Base-by-base conservation (phyloP, 2,888 invertebrate genomes). In the Allolobophora icterica region DNA sequence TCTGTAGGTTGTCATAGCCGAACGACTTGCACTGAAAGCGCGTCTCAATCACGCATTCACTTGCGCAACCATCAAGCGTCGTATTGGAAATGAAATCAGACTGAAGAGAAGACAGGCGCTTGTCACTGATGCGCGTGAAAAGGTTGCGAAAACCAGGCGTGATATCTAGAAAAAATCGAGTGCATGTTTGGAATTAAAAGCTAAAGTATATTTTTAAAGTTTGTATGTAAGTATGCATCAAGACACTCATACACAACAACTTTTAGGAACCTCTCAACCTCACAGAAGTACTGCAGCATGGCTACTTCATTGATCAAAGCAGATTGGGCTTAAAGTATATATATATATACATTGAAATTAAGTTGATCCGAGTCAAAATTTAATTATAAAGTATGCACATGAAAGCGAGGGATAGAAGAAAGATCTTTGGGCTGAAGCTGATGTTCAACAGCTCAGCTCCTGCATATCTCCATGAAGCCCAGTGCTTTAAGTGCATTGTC, bases 11-110 rank as follows among this genome's bases (percentile, higher is more conserved):
- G 92, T 94, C 94, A 84, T 94, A 93, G 92, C 94, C 94, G 91
- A 94, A 94, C 5, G 94, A 94, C 91, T 94, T 94, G 92, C 95
- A 95, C 89, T 94, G 94, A 92, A 94, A 94, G 30, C 92, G 92
- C n/a, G 93, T 92, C 91, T 94, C 94, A 19, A n/a, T 89, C 30
- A 92, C 90, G 38, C 92, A 92, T 24, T n/a, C 83, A 15, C 93
- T 91, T 40, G 94, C 94, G 92, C 95, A 95, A 17, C 71, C 91
- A 71, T 94, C 94, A 0, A 94, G 93, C 15, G 93, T 92, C 8
- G 93, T 91, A 92, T 94, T 94, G 40, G 92, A 91, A 13, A 94
- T 42, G 19, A 93, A 92, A 19, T 93, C 93, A n/a, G 93, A 91
- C 13, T 94, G 94, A 33, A 93, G 89, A 2, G 94, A 93, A 0